Conservation (phyloP, 2,888 invertebrate genomes). For the Hirtodrosophila confusa region DNA sequence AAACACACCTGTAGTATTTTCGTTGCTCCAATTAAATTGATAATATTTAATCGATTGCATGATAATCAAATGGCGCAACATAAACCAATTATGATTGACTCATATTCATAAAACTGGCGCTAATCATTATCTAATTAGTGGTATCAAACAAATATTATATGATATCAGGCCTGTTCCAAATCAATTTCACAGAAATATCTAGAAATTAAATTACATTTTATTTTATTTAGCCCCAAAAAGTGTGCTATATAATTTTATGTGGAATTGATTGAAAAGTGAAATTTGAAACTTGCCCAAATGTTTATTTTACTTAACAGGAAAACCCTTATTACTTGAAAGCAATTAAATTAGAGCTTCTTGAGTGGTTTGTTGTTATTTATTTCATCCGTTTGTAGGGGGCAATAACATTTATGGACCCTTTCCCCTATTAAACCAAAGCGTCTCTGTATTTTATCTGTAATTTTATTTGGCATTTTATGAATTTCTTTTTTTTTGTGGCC, state of each 20-base stretch:
- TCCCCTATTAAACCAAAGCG: conserved; percentile 15
- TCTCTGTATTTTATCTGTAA: conserved; percentile 13
- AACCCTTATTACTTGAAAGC: no score
- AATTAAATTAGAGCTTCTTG: no score
- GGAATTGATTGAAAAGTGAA: no score
- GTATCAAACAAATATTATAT: not conserved
- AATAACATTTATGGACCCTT: conserved; percentile 20
- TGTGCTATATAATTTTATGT: no score
- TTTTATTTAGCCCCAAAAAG: no score
- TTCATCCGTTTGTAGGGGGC: no score
- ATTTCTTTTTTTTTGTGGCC: conserved; percentile 50
- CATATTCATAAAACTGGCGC: not conserved
- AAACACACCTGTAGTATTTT: not conserved
- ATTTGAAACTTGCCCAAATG: no score
- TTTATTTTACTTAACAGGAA: no score
- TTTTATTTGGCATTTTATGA: conserved; percentile 45
- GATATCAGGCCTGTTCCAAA: no score
- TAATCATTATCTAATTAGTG: not conserved
- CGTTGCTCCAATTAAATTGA: not conserved
- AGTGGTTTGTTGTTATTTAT: no score
- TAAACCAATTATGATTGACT: not conserved
- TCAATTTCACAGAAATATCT: no score
- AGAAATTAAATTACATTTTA: no score
- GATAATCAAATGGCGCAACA: not conserved
- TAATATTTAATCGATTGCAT: conserved; percentile 2